These are phyloP conservation scores for Monopis laevigella DNA, from an alignment of 2,888 invertebrate species.

Conservation along the genomic window DNA sequence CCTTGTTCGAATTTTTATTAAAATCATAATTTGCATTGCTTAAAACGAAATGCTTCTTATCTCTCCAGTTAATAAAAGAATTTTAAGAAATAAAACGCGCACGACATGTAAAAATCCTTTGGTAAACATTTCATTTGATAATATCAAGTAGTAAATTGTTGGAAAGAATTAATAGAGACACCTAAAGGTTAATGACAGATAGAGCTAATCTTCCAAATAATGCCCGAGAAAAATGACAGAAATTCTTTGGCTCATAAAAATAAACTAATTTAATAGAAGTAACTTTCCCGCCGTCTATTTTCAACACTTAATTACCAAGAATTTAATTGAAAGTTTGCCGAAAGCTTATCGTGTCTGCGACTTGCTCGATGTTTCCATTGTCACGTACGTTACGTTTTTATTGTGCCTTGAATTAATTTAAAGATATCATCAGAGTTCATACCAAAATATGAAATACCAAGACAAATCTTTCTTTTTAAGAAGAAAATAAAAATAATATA, in stretches of 20 bases:
- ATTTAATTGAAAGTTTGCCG: slow-evolving; percentile 49
- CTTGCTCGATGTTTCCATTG: slow-evolving; percentile 19
- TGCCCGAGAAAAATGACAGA: slow-evolving; percentile 36
- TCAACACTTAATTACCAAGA: slow-evolving; percentile 50
- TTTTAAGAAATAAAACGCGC: neutral
- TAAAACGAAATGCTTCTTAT: neutral
- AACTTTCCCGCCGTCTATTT: slow-evolving; percentile 36
- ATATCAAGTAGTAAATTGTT: neutral
- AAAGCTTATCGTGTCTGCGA: slow-evolving; percentile 34
- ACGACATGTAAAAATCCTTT: neutral
- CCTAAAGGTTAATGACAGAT: no score
- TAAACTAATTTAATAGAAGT: slow-evolving; percentile 50
- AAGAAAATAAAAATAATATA: no score
- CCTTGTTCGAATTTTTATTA: neutral
- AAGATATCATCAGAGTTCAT: no score
- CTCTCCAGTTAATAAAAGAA: neutral
- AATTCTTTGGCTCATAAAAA: slow-evolving; percentile 42
- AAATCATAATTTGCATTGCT: neutral
- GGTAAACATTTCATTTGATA: neutral
- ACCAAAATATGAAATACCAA: no score
- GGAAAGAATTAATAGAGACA: neutral
- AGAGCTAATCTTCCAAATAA: no score
- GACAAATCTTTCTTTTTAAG: no score
- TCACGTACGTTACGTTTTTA: neutral
- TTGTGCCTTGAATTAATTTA: no score